Conservation (phyloP, 30 jellyfish, hydroid and myxozoan species). For the Cassiopea andromeda region DNA sequence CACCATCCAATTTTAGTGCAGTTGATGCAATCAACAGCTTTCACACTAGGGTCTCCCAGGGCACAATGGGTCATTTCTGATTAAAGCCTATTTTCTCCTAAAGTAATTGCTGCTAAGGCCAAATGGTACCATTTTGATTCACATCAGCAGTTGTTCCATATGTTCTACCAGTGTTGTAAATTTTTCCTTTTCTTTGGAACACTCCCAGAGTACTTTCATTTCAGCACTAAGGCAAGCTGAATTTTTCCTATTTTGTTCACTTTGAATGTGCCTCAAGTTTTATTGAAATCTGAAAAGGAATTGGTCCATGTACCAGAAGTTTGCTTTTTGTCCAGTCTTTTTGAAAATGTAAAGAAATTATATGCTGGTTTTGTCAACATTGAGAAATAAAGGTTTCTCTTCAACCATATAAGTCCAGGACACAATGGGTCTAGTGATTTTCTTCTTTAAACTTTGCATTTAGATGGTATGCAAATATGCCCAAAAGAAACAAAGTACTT, state of each 20-base stretch:
- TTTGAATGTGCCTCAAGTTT: too few species aligned
- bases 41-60: not conserved
- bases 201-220: not conserved
- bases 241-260: too few species aligned
- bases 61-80: not conserved
- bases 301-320: too few species aligned
- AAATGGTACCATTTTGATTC: not conserved
- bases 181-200: not conserved
- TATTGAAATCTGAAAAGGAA: too few species aligned
- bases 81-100: not conserved
- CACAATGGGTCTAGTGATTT: not conserved
- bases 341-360: not conserved
- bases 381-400: not conserved
- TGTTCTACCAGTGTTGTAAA: not conserved
- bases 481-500: not conserved
- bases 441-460: not conserved
- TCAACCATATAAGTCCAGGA: not conserved
- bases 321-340: not conserved
- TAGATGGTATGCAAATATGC: not conserved
- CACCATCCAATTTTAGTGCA: too few species aligned
- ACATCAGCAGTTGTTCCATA: not conserved
- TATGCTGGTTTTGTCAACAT: not conserved
- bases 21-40: too few species aligned
- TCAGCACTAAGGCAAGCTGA: not conserved
- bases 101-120: not conserved